Conservation (phyloP, 2,113 vertebrate species). For the Proterorhinus semilunaris region DNA sequence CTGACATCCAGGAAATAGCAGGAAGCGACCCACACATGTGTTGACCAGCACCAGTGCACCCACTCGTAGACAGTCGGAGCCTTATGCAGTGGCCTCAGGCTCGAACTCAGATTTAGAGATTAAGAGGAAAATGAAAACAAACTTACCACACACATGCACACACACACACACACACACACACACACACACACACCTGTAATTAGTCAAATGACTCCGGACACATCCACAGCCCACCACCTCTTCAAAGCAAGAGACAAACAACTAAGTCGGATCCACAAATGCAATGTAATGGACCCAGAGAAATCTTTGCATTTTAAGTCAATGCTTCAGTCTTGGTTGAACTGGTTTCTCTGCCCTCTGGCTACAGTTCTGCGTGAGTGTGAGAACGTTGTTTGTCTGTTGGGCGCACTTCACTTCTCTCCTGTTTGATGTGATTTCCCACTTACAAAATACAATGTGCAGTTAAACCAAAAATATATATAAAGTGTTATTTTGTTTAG, state of each 20-base stretch:
- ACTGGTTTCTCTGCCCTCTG: constrained; percentile 54
- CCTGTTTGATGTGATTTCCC: constrained; percentile 32
- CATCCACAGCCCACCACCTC: constrained; percentile 26
- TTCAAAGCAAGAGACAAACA: constrained; percentile 21
- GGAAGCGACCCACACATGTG: constrained; percentile 28
- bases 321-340: constrained; percentile 50
- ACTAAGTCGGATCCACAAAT: constrained; percentile 43
- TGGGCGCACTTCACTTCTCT: constrained; percentile 51
- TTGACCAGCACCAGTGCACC: constrained; percentile 21
- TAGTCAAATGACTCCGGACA: constrained; percentile 33
- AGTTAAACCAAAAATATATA: too few species aligned
- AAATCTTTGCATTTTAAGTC: constrained; percentile 62
- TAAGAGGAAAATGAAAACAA: constrained; percentile 40
- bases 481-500: too few species aligned
- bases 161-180: too few species aligned
- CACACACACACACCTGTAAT: constrained; percentile 15
- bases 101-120: constrained; percentile 22
- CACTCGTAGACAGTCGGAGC: constrained; percentile 39
- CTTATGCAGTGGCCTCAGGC: constrained; percentile 41
- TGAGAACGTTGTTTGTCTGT: constrained; percentile 51
- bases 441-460: constrained; percentile 9
- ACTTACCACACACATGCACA: constrained; percentile 25
- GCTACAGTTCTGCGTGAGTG: constrained; percentile 38
- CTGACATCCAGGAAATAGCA: constrained; percentile 42
- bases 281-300: constrained; percentile 55